Conservation (phyloP, 1,140 invertebrate genomes). For the Andricus grossulariae region DNA sequence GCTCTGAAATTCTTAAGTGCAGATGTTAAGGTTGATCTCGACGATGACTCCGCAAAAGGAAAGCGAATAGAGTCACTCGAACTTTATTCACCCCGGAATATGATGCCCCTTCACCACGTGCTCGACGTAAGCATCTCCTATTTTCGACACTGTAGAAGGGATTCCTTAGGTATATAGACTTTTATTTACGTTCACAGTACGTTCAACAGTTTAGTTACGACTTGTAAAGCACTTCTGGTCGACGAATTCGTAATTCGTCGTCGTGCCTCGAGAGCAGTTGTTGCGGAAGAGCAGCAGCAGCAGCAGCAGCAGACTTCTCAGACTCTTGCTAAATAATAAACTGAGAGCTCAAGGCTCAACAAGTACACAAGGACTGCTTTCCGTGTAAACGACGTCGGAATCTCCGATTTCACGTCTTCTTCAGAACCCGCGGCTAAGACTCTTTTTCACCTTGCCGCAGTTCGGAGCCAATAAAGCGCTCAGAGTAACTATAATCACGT, state of each 20-base stretch:
- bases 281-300: neutral
- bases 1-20: neutral
- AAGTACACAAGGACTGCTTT: slow-evolving; percentile 53
- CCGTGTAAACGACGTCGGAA: neutral
- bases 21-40: neutral
- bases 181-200: slow-evolving; percentile 19
- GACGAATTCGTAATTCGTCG: slow-evolving; percentile 26
- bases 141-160: neutral
- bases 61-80: too few relatives aligned
- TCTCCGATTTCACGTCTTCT: neutral
- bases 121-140: neutral
- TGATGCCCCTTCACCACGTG: neutral
- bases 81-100: too few relatives aligned
- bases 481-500: neutral
- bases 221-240: slow-evolving; percentile 17
- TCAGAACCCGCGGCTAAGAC: neutral
- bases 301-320: slow-evolving; percentile 33
- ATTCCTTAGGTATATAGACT: neutral
- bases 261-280: slow-evolving; percentile 33
- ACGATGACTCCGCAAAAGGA: neutral
- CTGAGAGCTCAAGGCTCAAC: slow-evolving; percentile 52
- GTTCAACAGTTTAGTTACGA: slow-evolving; percentile 34
- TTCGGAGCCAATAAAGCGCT: neutral
- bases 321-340: slow-evolving; percentile 41
- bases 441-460: neutral